A percentile compares a stretch with the other conserved stretches of the same genome.
phyloP scores from a whole-genome alignment of 2,797 vertebrate genomes.

The Chrosomus eos region DNA sequence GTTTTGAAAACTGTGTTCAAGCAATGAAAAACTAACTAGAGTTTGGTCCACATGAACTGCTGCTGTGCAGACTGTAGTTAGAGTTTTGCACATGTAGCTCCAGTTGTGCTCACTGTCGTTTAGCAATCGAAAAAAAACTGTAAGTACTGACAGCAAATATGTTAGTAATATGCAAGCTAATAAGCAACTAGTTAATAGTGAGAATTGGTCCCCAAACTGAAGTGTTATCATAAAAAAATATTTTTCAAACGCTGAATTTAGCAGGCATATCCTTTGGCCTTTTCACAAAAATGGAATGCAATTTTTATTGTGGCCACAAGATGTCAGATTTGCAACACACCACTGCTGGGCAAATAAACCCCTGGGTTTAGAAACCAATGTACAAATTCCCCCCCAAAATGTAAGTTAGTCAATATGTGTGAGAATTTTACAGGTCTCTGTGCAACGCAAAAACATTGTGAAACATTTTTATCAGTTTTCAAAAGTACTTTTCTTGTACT shows the following conservation, averaged over 20 bases:
- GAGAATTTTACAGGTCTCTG: not conserved
- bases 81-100: no score
- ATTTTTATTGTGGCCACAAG: constrained; percentile 35
- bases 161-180: not conserved
- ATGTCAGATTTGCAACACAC: constrained; percentile 53
- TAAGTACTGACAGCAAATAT: not conserved
- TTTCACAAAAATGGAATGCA: not conserved
- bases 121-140: no score
- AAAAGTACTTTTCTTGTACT: no score
- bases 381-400: no score
- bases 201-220: not conserved
- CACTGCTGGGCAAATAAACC: not conserved
- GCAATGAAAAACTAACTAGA: no score
- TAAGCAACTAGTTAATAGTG: not conserved
- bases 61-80: no score
- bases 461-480: not conserved
- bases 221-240: not conserved
- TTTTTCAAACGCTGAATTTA: not conserved
- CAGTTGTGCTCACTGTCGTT: no score
- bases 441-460: not conserved
- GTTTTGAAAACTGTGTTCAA: no score
- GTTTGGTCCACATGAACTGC: no score
- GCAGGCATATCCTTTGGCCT: not conserved
- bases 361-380: not conserved
- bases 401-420: not conserved